A percentile compares a stretch with the other conserved stretches of the same genome.
Conservation (phyloP, 2,113 vertebrate genomes). For the Rhinolophus sinicus region DNA sequence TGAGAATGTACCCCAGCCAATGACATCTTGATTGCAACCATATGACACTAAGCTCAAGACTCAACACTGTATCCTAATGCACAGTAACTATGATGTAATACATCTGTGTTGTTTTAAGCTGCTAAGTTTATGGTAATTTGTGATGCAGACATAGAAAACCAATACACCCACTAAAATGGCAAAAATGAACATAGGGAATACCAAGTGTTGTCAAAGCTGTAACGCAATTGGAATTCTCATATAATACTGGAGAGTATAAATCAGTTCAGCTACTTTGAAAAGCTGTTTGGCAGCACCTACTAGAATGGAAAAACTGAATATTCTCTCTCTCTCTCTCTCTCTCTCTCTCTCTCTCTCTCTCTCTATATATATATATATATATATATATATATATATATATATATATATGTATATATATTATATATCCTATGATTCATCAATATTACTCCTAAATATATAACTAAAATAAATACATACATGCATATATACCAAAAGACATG, state of each 20-base stretch:
- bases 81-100: not conserved
- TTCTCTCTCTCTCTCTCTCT: too few species aligned
- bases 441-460: not conserved
- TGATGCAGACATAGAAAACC: not conserved
- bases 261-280: slow-evolving; percentile 22
- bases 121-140: not conserved
- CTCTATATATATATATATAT: not conserved
- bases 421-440: not conserved
- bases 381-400: not conserved
- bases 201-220: not conserved
- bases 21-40: not conserved
- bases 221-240: not conserved
- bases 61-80: not conserved
- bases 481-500: not conserved
- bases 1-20: not conserved
- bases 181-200: not conserved
- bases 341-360: too few species aligned
- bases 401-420: not conserved
- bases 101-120: not conserved
- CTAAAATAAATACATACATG: not conserved
- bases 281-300: slow-evolving; percentile 3
- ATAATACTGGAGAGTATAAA: not conserved
- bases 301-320: not conserved
- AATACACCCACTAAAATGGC: not conserved
- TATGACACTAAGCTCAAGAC: not conserved